Conservation (phyloP, 2,113 vertebrate species). For the Leucoraja erinaceus region DNA sequence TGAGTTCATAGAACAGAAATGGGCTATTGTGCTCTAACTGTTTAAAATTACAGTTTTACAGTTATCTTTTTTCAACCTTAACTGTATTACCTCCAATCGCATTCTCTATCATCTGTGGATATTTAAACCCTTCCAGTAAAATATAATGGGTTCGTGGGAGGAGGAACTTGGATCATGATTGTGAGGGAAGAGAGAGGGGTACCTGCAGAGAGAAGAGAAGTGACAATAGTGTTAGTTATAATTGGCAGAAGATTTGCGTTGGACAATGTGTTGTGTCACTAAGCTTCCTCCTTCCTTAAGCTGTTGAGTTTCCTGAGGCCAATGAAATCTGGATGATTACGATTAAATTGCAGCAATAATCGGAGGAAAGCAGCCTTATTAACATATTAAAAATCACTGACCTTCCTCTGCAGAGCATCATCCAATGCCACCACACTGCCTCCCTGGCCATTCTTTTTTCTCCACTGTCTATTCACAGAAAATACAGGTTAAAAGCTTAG, state of each 20-base stretch:
- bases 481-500: no score
- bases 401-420: background rate
- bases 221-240: no score
- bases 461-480: no score
- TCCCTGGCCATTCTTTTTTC: no score
- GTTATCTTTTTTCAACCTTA: no score
- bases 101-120: no score
- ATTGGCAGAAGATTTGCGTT: background rate
- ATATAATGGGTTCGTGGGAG: background rate
- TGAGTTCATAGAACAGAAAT: no score
- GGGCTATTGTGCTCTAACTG: no score
- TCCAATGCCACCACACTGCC: no score
- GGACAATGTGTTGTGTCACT: background rate
- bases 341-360: background rate
- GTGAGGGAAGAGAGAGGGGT: background rate
- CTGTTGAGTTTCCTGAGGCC: background rate
- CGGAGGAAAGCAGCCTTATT: background rate
- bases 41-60: no score
- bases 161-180: background rate
- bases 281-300: background rate
- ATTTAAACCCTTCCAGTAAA: no score
- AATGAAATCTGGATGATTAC: background rate
- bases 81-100: no score
- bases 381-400: background rate
- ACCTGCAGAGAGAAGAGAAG: background rate